Percentiles rank a stretch among this genome's conserved stretches.
phyloP scores from a whole-genome alignment of 2,888 invertebrate species.

The Chalcosyrphus nemorum region DNA sequence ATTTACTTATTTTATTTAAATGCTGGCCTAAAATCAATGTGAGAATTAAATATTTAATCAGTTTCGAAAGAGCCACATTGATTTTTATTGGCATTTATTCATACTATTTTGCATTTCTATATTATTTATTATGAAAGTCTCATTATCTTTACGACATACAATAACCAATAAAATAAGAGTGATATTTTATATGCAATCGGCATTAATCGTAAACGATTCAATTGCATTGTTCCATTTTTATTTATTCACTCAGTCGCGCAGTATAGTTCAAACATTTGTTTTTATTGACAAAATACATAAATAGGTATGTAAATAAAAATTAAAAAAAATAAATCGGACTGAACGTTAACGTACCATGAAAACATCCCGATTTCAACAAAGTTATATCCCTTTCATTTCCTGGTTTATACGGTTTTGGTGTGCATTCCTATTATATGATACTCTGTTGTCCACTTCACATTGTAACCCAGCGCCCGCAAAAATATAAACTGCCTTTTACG shows the following conservation, averaged over 20 bases:
- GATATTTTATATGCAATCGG: neutral
- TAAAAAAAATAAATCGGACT: neutral
- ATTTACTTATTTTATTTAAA: too few species aligned
- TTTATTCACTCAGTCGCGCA: neutral
- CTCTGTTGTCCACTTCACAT: slow-evolving; percentile 13
- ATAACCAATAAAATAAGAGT: neutral
- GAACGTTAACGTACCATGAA: slow-evolving; percentile 4
- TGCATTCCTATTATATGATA: slow-evolving; percentile 10
- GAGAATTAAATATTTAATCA: too few species aligned
- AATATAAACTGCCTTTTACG: slow-evolving; percentile 48
- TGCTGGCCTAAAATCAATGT: too few species aligned
- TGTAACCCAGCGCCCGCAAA: slow-evolving; percentile 14
- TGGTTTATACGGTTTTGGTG: slow-evolving; percentile 13
- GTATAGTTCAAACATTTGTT: neutral
- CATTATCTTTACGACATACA: neutral
- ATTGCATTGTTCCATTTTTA: neutral
- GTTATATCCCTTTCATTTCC: slow-evolving; percentile 30
- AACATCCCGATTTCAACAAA: slow-evolving; percentile 10
- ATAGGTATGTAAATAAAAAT: neutral
- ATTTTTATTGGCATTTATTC: neutral
- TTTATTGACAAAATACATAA: neutral
- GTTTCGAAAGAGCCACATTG: neutral
- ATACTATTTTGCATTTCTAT: neutral
- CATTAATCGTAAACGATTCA: neutral
- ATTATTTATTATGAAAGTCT: neutral